phyloP scores from a whole-genome alignment of 2,888 invertebrate genomes.

The Ptilodon capucinus region DNA sequence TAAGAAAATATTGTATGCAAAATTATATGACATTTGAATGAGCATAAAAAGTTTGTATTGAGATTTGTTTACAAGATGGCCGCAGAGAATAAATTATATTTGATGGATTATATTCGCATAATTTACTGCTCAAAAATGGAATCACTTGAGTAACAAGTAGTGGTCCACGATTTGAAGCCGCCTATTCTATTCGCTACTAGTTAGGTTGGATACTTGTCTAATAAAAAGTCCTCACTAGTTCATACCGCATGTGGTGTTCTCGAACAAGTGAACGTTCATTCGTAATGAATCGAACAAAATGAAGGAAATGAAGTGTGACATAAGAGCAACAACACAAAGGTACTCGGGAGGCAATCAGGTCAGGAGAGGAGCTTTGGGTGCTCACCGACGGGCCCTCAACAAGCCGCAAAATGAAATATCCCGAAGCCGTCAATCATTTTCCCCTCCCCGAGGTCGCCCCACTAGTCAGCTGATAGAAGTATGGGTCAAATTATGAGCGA shows the following conservation, averaged over 20 bases:
- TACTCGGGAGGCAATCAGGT: slow-evolving; percentile 63
- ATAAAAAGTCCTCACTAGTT: background rate
- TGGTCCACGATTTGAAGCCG: background rate
- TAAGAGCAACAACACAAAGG: slow-evolving; percentile 63
- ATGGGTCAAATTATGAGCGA: slow-evolving; percentile 27
- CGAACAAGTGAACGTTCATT: slow-evolving; percentile 48
- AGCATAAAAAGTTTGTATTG: slow-evolving; percentile 69
- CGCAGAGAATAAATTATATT: slow-evolving; percentile 45
- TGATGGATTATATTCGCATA: slow-evolving; percentile 31
- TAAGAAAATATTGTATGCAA: slow-evolving; percentile 82
- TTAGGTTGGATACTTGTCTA: background rate
- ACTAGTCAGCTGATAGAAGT: slow-evolving; percentile 44
- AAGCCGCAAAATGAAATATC: slow-evolving; percentile 81
- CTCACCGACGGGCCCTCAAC: slow-evolving; percentile 71
- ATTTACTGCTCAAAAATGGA: slow-evolving; percentile 5
- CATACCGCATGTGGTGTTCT: slow-evolving; percentile 32
- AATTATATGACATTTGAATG: slow-evolving; percentile 82
- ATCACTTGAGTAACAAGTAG: background rate
- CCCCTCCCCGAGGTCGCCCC: slow-evolving; percentile 59
- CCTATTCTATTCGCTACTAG: background rate
- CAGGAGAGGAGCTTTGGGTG: slow-evolving; percentile 55
- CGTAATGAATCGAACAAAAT: slow-evolving; percentile 55
- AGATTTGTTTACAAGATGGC: slow-evolving; percentile 62
- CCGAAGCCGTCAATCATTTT: slow-evolving; percentile 79
- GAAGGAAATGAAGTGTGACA: slow-evolving; percentile 68